Evolutionary conservation across 2,888 invertebrate genomes (phyloP).

Genomic region (Oligia fasciuncula): DNA sequence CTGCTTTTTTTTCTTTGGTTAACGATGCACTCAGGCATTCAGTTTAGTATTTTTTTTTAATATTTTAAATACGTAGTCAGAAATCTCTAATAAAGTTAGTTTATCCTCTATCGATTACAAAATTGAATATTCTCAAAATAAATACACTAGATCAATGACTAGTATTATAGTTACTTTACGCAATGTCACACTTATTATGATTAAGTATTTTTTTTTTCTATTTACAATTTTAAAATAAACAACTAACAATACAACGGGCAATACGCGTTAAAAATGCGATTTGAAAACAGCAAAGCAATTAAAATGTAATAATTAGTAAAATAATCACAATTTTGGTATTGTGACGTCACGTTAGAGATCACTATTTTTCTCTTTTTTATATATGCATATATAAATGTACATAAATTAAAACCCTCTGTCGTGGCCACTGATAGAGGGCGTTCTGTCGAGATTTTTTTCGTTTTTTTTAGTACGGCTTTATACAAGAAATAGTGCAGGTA

Average conservation of each 20-base stretch:
- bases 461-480: constrained; percentile 82
- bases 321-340: constrained; percentile 84
- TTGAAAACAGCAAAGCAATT: constrained; percentile 79
- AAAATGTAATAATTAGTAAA: constrained; percentile 70
- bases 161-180: constrained; percentile 86
- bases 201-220: constrained; percentile 69
- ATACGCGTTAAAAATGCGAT: constrained; percentile 83
- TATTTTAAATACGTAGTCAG: constrained; percentile 57
- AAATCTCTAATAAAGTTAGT: constrained; percentile 65
- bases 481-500: constrained; percentile 87
- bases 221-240: constrained; percentile 76
- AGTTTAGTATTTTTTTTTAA: constrained; percentile 52
- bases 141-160: constrained; percentile 90
- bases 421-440: constrained; percentile 88
- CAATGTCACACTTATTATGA: constrained; percentile 78
- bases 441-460: constrained; percentile 81
- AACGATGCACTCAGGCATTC: constrained; percentile 73
- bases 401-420: constrained; percentile 79
- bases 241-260: constrained; percentile 78
- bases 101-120: constrained; percentile 69
- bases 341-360: constrained; percentile 90
- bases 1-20: constrained; percentile 77
- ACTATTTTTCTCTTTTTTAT: constrained; percentile 82
- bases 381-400: constrained; percentile 88
- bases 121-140: constrained; percentile 78